A percentile compares a stretch with the other conserved stretches of the same genome.
Conservation (phyloP, 2,797 vertebrate genomes). For the Huso huso region DNA sequence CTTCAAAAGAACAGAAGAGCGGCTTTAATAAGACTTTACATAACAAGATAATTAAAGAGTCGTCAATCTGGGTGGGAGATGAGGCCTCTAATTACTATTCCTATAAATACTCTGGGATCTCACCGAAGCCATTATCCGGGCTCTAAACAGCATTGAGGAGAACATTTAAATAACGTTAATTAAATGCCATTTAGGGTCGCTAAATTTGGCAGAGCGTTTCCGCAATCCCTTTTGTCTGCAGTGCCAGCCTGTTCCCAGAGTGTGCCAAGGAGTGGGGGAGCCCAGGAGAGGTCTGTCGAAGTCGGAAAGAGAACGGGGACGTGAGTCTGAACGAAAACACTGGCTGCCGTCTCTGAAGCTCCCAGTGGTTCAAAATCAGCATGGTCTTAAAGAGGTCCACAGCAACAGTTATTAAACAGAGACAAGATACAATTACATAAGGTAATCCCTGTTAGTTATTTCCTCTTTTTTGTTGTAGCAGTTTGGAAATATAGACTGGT, state of each 20-base stretch:
- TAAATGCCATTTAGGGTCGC: not conserved
- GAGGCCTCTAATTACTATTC: not conserved
- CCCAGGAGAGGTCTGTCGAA: not conserved
- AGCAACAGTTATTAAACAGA: too few relatives aligned
- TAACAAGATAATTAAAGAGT: conserved; percentile 5
- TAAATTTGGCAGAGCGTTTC: not conserved
- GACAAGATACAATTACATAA: too few relatives aligned
- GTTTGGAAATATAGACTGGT: too few relatives aligned
- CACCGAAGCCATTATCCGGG: not conserved
- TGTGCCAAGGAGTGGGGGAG: not conserved
- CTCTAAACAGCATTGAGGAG: not conserved
- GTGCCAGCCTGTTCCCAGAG: not conserved
- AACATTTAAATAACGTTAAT: conserved; percentile 3
- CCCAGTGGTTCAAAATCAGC: too few relatives aligned
- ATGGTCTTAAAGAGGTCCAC: too few relatives aligned
- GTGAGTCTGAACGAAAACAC: too few relatives aligned
- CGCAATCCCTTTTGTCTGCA: not conserved
- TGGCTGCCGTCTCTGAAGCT: too few relatives aligned
- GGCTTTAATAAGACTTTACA: not conserved
- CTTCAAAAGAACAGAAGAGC: not conserved
- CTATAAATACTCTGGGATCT: not conserved
- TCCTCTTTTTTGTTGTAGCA: too few relatives aligned
- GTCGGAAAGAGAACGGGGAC: not conserved
- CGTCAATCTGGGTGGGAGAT: not conserved
- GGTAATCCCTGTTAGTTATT: too few relatives aligned